phyloP scores from a whole-genome alignment of 2,888 invertebrate genomes.

The Drosophila paranaensis region DNA sequence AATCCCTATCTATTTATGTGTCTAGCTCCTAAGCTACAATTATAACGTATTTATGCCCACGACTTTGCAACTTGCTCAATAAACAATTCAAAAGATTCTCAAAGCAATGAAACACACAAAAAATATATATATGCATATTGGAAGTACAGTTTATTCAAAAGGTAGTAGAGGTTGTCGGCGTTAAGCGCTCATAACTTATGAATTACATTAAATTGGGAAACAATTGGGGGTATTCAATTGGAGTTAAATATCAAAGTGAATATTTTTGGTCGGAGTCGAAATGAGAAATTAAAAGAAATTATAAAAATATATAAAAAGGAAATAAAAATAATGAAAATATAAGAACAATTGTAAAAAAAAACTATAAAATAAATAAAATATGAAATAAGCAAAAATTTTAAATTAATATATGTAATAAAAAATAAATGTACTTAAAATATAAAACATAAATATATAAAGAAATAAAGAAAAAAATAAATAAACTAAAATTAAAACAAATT shows the following conservation, averaged over 20 bases:
- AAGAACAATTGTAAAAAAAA: too few relatives aligned
- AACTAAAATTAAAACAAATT: neutral
- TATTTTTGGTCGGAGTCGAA: conserved; percentile 4
- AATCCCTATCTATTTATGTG: conserved; percentile 65
- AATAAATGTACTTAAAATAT: neutral
- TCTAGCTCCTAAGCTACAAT: conserved; percentile 57
- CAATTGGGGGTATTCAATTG: neutral
- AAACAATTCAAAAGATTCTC: conserved; percentile 72
- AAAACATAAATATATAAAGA: neutral
- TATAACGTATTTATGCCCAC: conserved; percentile 26
- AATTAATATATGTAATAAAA: neutral
- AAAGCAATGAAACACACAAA: conserved; percentile 13
- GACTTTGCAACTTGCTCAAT: conserved; percentile 60
- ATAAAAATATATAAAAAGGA: neutral
- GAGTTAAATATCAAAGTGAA: neutral
- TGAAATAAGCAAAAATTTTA: neutral
- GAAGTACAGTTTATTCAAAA: conserved; percentile 52
- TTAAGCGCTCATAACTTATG: conserved; percentile 28
- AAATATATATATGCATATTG: conserved; percentile 12
- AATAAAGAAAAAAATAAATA: neutral
- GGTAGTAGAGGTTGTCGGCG: conserved; percentile 21
- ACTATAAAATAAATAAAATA: neutral
- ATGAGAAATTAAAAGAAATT: neutral
- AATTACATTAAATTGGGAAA: conserved; percentile 14
- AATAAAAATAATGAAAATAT: neutral